Percentiles rank a stretch among this genome's conserved stretches.
These are phyloP conservation scores for Gortyna flavago DNA, from an alignment of 2,888 invertebrate species.

Conservation along the genomic window DNA sequence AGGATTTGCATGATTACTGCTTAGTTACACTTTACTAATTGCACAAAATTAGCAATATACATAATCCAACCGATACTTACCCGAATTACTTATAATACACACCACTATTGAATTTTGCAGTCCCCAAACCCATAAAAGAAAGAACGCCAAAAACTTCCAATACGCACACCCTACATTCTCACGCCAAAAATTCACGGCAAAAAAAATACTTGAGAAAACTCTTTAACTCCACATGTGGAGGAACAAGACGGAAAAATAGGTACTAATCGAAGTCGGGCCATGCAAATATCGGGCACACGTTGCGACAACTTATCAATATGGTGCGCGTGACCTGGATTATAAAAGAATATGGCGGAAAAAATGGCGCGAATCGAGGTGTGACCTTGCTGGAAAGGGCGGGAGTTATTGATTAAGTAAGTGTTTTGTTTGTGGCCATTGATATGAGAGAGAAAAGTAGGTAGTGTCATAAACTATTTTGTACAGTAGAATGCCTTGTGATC, in stretches of 20 bases:
- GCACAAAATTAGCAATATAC: background rate
- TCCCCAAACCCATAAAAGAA: slow-evolving; percentile 16
- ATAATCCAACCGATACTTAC: background rate
- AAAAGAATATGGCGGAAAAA: slow-evolving; percentile 73
- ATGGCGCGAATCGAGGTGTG: slow-evolving; percentile 39
- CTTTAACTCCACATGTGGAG: slow-evolving; percentile 54
- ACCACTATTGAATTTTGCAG: background rate
- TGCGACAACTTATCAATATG: slow-evolving; percentile 83
- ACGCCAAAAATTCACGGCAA: slow-evolving; percentile 31
- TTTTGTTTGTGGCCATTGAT: slow-evolving; percentile 2
- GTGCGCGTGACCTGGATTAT: slow-evolving; percentile 78
- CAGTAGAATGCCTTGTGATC: too few relatives aligned
- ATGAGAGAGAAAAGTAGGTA: background rate
- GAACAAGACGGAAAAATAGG: slow-evolving; percentile 60
- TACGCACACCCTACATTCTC: slow-evolving; percentile 29
- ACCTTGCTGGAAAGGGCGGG: slow-evolving; percentile 38
- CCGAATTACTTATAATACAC: background rate
- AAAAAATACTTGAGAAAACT: slow-evolving; percentile 48
- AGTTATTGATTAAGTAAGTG: slow-evolving; percentile 1
- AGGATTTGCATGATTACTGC: too few relatives aligned
- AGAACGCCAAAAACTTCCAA: slow-evolving; percentile 5
- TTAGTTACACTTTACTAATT: too few relatives aligned
- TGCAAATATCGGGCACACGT: slow-evolving; percentile 82
- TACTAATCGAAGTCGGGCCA: slow-evolving; percentile 72
- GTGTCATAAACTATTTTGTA: background rate